Evolutionary conservation across 2,113 vertebrate species (phyloP).

Genomic region (Rhabdomys dilectus): DNA sequence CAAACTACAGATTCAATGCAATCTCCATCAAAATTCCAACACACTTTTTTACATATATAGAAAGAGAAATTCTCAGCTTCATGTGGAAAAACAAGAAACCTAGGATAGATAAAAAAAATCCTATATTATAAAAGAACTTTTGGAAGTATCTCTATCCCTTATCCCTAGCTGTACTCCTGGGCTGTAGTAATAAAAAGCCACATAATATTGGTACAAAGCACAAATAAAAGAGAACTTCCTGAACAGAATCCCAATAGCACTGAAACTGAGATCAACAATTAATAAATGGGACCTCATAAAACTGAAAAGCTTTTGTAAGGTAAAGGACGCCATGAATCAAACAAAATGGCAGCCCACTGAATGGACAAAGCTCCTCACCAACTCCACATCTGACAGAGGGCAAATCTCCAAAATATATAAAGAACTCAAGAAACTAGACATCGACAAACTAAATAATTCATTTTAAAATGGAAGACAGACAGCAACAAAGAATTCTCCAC

Average conservation of each 20-base stretch:
- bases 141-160: neutral
- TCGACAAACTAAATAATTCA: neutral
- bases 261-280: neutral
- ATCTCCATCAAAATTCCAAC: neutral
- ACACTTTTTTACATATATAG: neutral
- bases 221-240: neutral
- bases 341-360: neutral
- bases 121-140: neutral
- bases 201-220: neutral
- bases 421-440: neutral
- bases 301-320: neutral
- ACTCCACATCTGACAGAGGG: neutral
- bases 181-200: neutral
- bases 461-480: neutral
- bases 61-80: neutral
- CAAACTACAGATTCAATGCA: neutral
- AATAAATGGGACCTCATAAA: neutral
- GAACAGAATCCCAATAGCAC: neutral
- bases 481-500: neutral
- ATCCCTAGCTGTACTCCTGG: neutral
- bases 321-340: neutral
- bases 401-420: neutral
- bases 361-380: neutral
- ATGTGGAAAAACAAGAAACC: neutral
- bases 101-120: neutral